Base-by-base conservation (phyloP, 2,113 vertebrate genomes). In the Pseudois nayaur region DNA sequence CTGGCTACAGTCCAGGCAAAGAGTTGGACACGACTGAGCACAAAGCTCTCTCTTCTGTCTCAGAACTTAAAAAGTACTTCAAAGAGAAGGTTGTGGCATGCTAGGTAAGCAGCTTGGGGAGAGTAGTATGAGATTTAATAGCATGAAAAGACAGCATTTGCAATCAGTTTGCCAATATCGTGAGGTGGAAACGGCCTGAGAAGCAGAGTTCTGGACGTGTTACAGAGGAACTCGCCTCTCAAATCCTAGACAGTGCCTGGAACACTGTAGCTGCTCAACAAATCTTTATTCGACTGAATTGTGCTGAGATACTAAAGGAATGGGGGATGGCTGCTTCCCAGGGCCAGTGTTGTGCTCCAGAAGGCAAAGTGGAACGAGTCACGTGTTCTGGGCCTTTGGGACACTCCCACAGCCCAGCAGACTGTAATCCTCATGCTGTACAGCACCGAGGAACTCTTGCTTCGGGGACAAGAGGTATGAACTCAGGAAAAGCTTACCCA, bases 361-460 rank as follows among this genome's bases (percentile, higher is more conserved):
- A 76, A 94, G 81, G 36, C n/a, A 9, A 43, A 57, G n/a, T 48
- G 74, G 27, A 45, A 31, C 9, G 14, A 1, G 29, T 17, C 6
- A 13, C 0, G 0, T 25, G 82, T 55, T 64, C 76, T 40, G 50
- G 57, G 55, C 54, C 64, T 82, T 25, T 36, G 59, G 48, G 43
- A 87, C 45, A 36, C 52, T 43, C 5, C 10, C 5, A 54, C 6
- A 8, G 15, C 54, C 62, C 31, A 33, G 67, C 0, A 60, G 86
- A 16, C 3, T 0, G 1, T 3, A 10, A 33, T 5, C 57, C 11
- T 81, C 83, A 83, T 1, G 0, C 19, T 29, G 48, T 4, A 8
- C 6, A 57, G 23, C 29, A 48, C 40, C 1, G 0, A 91, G 40
- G 33, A 29, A 6, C 6, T 40, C 86, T 55, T 17, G 3, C 45